Evolutionary conservation across 1,140 invertebrate species (phyloP), one percentile per base, ranked within the genome.

Genomic region (Nilaparvata lugens): DNA sequence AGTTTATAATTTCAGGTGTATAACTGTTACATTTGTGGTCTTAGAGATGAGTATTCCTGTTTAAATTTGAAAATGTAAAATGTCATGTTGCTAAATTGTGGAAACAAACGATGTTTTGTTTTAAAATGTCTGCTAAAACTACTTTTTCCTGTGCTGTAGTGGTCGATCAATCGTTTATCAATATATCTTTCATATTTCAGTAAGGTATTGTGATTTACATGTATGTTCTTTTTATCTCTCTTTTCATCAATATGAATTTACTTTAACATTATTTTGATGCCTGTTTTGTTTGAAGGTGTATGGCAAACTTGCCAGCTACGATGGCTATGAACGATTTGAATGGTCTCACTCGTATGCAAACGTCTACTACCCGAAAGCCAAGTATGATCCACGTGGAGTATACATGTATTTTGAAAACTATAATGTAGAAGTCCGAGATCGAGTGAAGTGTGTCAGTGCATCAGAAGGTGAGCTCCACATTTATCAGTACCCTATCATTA

Each of bases 401-500:
- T 98, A 95, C 72, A 91, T 95, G 75, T 95, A 94, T 64, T 98
- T 98, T 78, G 93, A 95, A 70, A 94, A 95, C 73, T 98, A 97
- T 73, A 97, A 97, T 75, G 95, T 98, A 0, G 95, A 98, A 77
- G 87, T 88, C 0, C 79, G 96, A 40, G 94, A 97, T 67, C 76
- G 95, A 52, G 95, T 99, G 0, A 96, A 97, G 76, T 97, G 93
- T 72, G 87, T 99, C 64, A 95, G 89, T 73, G 94, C 88, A 0
- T 84, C 82, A 13, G 89, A 95, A 71, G 93, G 81, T 80, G 72
- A 60, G 61, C 52, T 23, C 45, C 24, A 28, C n/a, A n/a, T n/a
- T n/a, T 16, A 35, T 52, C 9, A 19, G 19, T n/a, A n/a, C n/a
- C n/a, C n/a, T n/a, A n/a, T n/a, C n/a, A n/a, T n/a, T n/a, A 4